phyloP scores from a whole-genome alignment of 2,888 invertebrate species.

The Nymphalis urticae region DNA sequence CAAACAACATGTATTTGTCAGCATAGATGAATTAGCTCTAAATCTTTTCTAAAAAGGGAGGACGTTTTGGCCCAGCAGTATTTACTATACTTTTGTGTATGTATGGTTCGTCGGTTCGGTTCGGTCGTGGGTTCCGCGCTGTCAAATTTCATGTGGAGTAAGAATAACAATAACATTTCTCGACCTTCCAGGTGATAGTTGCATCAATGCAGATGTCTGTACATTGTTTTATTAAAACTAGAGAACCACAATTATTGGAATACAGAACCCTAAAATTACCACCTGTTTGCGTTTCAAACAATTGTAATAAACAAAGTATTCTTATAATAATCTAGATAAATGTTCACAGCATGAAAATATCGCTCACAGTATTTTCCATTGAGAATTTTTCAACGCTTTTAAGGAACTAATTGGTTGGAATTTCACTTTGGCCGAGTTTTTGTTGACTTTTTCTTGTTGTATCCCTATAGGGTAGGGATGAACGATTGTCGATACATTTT shows the following conservation, averaged over 20 bases:
- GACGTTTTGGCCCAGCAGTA: too few species aligned
- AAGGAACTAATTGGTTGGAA: conserved; percentile 60
- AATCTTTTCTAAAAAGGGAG: too few species aligned
- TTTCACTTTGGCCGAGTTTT: conserved; percentile 50
- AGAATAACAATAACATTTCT: too few species aligned
- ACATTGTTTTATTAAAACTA: too few species aligned
- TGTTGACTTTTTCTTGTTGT: conserved; percentile 37
- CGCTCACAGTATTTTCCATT: conserved; percentile 21
- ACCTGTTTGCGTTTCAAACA: not conserved
- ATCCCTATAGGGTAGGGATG: conserved; percentile 9
- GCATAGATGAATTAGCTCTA: too few species aligned
- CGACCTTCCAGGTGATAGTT: too few species aligned
- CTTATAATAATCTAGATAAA: conserved; percentile 2
- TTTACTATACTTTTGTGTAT: too few species aligned
- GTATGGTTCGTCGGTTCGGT: too few species aligned
- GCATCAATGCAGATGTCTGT: too few species aligned
- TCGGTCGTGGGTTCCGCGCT: too few species aligned
- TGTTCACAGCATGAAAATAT: conserved; percentile 15
- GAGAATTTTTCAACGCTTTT: conserved; percentile 42
- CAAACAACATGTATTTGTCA: too few species aligned
- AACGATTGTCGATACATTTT: conserved; percentile 9
- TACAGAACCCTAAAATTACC: not conserved
- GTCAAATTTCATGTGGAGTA: too few species aligned
- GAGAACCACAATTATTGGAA: not conserved
- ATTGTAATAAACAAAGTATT: not conserved